Percentiles rank a stretch among this genome's conserved stretches.
Evolutionary conservation across 2,113 vertebrate species (phyloP).

Genomic region (Emydura subglobosa): DNA sequence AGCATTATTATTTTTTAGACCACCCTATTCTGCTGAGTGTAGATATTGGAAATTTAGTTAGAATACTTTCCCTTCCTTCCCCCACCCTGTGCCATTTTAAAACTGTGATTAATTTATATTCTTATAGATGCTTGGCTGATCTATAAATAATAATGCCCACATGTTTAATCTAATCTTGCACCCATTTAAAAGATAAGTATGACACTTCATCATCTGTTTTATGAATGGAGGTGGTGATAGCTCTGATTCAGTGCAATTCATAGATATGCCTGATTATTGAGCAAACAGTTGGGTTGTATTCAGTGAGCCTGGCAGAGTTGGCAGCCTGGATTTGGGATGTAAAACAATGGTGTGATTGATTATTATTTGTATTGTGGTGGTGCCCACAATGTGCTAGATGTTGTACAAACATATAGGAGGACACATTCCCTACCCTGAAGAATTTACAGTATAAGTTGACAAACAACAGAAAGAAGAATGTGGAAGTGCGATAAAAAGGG

Average conservation of each 20-base stretch:
- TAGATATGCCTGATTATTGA: neutral
- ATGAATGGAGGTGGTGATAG: neutral
- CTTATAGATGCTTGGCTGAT: neutral
- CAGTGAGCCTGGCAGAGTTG: neutral
- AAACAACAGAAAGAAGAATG: neutral
- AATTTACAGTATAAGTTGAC: neutral
- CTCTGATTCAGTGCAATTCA: neutral
- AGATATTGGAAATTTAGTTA: neutral
- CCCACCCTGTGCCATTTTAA: neutral
- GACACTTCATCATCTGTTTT: neutral
- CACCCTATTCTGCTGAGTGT: constrained; percentile 5
- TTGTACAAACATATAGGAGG: neutral
- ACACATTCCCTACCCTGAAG: neutral
- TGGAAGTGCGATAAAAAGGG: neutral
- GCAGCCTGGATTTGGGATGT: fast-evolving
- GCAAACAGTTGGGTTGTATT: neutral
- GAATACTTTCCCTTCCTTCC: neutral
- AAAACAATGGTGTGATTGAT: neutral
- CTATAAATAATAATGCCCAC: neutral
- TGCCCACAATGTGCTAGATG: fast-evolving
- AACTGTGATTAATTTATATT: neutral
- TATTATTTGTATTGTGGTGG: neutral
- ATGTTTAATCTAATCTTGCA: neutral
- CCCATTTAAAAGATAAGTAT: neutral
- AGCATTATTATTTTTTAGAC: neutral